Base-by-base conservation (phyloP, 1,140 invertebrate species). In the Drosophila simulans region DNA sequence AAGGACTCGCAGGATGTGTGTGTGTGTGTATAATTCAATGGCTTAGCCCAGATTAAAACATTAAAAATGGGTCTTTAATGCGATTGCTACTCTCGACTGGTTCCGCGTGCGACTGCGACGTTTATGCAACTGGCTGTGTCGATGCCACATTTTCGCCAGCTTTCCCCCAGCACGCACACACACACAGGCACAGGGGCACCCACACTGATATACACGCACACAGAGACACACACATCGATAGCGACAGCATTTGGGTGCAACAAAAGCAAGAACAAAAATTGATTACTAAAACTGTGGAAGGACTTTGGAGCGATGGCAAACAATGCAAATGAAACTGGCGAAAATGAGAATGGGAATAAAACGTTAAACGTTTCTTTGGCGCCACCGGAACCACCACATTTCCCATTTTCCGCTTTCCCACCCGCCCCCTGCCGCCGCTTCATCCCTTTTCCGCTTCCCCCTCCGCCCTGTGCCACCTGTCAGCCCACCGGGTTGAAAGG, bases 341-440 rank as follows among this genome's bases (percentile, higher is more conserved):
- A 43, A 70, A 70, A 56, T 56, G 66, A 69, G 51, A 55, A 66
- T 70, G 68, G 15, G 15, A 57, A 45, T 57, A 66, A 75, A 66
- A 75, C 72, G 72, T 75, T 75, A 75, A 75, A 75, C 71, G 72
- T 65, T 75, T 57, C 73, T 65, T 74, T 63, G 71, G 71, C 70
- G 70, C 70, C 71, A 74, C 40, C 57, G 58, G 58, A 62, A 62
- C 17, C n/a, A 11, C 35, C 35, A 35, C 40, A 49, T 45, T 45
- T 39, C 37, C 37, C 48, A 51, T 43, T 57, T 22, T 39, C 20
- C 51, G 20, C 45, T 31, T 3, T 37, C 3, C 56, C 46, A 22
- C 20, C 20, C 20, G 20, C 20, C 20, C 20, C 2, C 20, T 22
- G 20, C 20, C 20, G 3, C 20, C 20, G 20, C 20, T 2, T 22